phyloP scores from a whole-genome alignment of 2,797 vertebrate genomes.

The Anomalospiza imberbis region DNA sequence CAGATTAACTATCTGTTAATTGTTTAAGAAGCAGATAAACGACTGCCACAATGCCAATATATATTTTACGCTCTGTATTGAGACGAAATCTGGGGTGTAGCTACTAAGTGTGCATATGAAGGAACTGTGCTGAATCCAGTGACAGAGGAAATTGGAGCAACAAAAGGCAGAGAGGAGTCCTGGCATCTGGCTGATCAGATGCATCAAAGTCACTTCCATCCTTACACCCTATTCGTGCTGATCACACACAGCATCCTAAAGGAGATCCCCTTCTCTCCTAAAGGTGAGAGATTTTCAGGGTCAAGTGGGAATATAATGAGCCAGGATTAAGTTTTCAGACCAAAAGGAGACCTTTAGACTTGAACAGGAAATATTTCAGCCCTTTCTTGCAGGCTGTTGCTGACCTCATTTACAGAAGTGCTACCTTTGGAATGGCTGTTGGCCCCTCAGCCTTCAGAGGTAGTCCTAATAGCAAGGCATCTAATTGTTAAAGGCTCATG shows the following conservation, averaged over 20 bases:
- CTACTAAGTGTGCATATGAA: not conserved
- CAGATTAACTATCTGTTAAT: not conserved
- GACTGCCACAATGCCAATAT: not conserved
- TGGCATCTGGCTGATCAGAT: not conserved
- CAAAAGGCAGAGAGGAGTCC: not conserved
- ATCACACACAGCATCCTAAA: not conserved
- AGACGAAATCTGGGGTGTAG: not conserved
- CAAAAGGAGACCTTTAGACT: not conserved
- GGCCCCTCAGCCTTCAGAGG: not conserved
- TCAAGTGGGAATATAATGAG: not conserved
- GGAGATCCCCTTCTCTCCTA: not conserved
- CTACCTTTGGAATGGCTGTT: not conserved
- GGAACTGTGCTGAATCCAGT: not conserved
- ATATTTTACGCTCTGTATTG: fast-evolving
- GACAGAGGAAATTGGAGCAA: not conserved
- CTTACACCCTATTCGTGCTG: fast-evolving
- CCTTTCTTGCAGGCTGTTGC: not conserved
- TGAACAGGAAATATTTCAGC: not conserved
- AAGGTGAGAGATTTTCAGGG: not conserved
- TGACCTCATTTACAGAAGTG: not conserved
- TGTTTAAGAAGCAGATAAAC: not conserved
- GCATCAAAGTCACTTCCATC: not conserved
- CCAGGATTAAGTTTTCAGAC: not conserved
- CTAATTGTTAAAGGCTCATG: not conserved
- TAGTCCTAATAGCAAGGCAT: not conserved